Evolutionary conservation across 2,797 vertebrate genomes (phyloP), one percentile per base, ranked within the genome.

Genomic region (Triplophysa yarkandensis): DNA sequence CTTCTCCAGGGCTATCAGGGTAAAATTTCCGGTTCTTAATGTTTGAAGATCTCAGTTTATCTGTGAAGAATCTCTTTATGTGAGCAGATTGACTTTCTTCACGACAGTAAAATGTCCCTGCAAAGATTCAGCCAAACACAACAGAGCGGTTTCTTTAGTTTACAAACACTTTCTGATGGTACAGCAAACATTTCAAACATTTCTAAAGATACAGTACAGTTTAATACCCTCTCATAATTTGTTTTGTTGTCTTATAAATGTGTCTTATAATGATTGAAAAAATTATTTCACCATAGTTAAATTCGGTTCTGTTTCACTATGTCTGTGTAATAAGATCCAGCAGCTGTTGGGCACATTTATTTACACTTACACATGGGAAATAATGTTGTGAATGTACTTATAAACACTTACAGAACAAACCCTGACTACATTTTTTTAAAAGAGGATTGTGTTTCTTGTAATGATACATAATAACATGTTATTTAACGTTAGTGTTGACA

Each of bases 61-160:
- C 41, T 25, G 34, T 2, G 48, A 27, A 36, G 41, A 48, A 39
- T 52, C 43, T 57, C 34, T 41, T 10, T 3, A 46, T 54, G 57
- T 57, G 62, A 41, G 28, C 36, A 11, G 41, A 13, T 30, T 34
- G 60, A 17, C 43, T 17, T 8, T 57, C 27, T 28, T 46, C 17
- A 23, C 58, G 19, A 28, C 13, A 52, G 75, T 16, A 70, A 76
- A 77, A 48, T 67, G 19, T 43, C 66, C 54, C 74, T 32, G 55
- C 57, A 32, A 4, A 1, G 60, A 34, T 69, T 73, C 63, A 61
- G 75, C 64, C 79, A 78, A 75, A 32, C 78, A 72, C 57, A 21
- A 0, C 66, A 83, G 83, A 87, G 70, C 85, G 4, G 21, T 81
- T 84, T 83, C 78, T 58, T n/a, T n/a, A n/a, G n/a, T n/a, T n/a